Conservation (phyloP, 2,113 vertebrate genomes). For the Stictonetta naevosa region DNA sequence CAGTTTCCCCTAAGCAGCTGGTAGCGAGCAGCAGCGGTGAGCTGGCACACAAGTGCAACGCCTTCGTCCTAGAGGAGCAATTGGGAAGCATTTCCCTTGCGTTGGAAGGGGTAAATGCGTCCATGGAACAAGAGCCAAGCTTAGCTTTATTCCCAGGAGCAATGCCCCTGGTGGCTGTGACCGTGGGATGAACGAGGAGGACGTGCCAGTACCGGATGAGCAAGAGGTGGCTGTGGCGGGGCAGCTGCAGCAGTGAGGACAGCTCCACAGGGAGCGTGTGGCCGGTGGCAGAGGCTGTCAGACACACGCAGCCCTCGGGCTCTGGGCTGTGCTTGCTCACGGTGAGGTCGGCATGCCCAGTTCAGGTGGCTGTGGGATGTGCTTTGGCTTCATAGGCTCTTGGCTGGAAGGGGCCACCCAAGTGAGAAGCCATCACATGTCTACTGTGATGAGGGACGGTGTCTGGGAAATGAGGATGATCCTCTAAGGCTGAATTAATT, state of each 20-base stretch:
- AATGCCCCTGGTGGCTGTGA: neutral
- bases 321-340: neutral
- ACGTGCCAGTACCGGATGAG: rapidly evolving
- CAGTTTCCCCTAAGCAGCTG: constrained; percentile 35
- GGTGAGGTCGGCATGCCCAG: rapidly evolving
- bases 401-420: neutral
- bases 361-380: no score
- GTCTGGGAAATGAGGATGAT: neutral
- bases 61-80: neutral
- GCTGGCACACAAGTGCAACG: neutral
- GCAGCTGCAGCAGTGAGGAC: neutral
- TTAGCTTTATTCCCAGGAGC: neutral
- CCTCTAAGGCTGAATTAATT: neutral
- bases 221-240: rapidly evolving
- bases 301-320: neutral
- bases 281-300: rapidly evolving
- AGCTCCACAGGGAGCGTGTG: neutral
- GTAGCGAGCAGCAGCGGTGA: neutral
- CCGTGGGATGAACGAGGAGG: neutral
- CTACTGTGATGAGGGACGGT: neutral
- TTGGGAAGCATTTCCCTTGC: neutral
- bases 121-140: neutral
- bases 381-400: neutral
- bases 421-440: rapidly evolving
- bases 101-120: neutral